These are phyloP conservation scores for Trachurus trachurus DNA, from an alignment of 2,797 vertebrate genomes.

Conservation along the genomic window DNA sequence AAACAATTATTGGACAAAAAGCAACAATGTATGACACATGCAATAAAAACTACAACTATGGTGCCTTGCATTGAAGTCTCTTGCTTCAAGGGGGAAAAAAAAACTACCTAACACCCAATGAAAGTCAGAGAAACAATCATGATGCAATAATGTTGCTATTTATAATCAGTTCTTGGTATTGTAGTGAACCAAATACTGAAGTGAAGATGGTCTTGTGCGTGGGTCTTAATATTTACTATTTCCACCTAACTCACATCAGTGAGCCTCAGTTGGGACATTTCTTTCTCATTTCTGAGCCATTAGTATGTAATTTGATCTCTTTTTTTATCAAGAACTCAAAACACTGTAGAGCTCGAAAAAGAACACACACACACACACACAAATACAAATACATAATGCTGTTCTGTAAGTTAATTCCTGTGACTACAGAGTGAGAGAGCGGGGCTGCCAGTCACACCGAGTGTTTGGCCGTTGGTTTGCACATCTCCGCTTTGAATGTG, in stretches of 20 bases:
- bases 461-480: constrained; percentile 82
- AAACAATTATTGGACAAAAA: background rate
- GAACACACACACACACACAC: background rate
- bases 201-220: background rate
- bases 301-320: constrained; percentile 2
- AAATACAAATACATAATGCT: constrained; percentile 23
- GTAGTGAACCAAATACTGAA: background rate
- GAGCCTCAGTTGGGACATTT: background rate
- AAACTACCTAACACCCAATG: background rate
- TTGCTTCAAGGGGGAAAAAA: background rate
- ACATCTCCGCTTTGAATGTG: constrained; percentile 87
- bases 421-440: constrained; percentile 43
- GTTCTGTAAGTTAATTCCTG: constrained; percentile 60
- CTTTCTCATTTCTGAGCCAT: constrained; percentile 14
- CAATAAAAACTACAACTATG: background rate
- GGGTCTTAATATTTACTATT: background rate
- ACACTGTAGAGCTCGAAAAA: background rate
- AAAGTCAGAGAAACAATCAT: constrained; percentile 5
- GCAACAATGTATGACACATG: background rate
- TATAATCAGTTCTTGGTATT: background rate
- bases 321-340: constrained; percentile 22
- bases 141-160: background rate
- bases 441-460: constrained; percentile 77
- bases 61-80: background rate
- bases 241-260: background rate